Evolutionary conservation across 2,113 vertebrate species (phyloP), one percentile per base, ranked within the genome.

Genomic region (Phasianus colchicus): DNA sequence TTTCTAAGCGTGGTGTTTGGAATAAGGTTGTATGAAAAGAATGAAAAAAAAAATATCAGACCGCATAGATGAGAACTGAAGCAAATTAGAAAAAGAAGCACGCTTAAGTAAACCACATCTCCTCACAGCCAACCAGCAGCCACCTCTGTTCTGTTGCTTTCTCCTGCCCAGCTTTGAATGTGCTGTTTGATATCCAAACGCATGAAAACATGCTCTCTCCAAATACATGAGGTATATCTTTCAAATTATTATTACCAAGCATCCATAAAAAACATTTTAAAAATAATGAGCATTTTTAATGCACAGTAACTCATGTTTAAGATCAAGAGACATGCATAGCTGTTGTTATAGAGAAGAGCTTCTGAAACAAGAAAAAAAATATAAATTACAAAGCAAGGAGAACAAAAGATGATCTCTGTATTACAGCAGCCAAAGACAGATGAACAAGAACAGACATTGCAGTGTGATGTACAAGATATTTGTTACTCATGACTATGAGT

Each of bases 371-470:
- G 40, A 16, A 24, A 86, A 20, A 91, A 95, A 93, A 75, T 42
- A 70, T 34, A 83, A 95, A 86, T 69, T 81, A 83, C 32, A 97
- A 79, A 93, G 13, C 43, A 89, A 91, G 45, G 30, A 82, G 70
- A 93, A 82, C 45, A 83, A 42, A 85, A 96, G 87, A 79, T 75
- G 86, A 93, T 93, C 82, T 90, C 64, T 71, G 52, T 60, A 77
- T 18, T 45, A 89, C 55, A 86, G 72, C 71, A 94, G 72, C 47
- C 89, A 72, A 89, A 92, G 47, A 82, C 34, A 90, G 82, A 93
- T 83, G 94, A 96, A 95, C 85, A 96, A 95, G 81, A 83, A 76
- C 65, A 95, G 69, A 78, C 86, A 83, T 90, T 36, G 6, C 47
- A 40, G 63, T 47, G 47, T 38, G 64, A 92, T 83, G 76, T 80